Conservation (phyloP, 2,113 vertebrate species). For the Hydrochoerus hydrochaeris region DNA sequence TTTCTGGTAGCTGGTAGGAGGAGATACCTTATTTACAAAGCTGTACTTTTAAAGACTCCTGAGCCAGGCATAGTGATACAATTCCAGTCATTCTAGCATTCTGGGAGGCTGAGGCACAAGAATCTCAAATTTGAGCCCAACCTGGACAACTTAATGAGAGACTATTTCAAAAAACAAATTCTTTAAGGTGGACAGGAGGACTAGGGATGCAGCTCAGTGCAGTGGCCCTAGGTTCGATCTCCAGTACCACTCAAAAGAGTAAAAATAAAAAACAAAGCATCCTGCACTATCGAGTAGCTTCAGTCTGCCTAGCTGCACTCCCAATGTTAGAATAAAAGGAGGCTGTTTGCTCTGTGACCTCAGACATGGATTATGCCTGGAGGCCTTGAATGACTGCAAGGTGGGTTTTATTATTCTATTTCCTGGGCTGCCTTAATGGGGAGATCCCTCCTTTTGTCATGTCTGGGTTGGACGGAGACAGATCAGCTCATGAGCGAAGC, state of each 20-base stretch:
- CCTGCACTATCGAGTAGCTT: neutral
- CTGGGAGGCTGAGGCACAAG: neutral
- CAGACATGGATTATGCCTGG: neutral
- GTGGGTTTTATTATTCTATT: slow-evolving; percentile 26
- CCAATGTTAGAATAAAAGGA: slow-evolving; percentile 34
- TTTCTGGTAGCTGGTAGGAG: neutral
- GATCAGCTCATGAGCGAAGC: neutral
- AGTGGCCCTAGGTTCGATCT: neutral
- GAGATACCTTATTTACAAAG: neutral
- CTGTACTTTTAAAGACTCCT: neutral
- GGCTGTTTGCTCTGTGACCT: neutral
- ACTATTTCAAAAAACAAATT: neutral
- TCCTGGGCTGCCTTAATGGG: neutral
- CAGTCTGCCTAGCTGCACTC: neutral
- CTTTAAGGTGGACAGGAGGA: neutral
- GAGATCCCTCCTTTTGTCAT: neutral
- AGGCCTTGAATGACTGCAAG: neutral
- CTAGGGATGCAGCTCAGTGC: neutral
- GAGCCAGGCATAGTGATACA: neutral
- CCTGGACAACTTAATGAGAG: neutral
- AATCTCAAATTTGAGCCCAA: neutral
- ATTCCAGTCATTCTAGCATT: neutral
- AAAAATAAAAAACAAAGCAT: neutral
- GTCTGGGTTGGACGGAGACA: neutral
- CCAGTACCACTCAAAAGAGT: neutral